phyloP scores from a whole-genome alignment of 2,888 invertebrate genomes.

The Rhagium mordax region DNA sequence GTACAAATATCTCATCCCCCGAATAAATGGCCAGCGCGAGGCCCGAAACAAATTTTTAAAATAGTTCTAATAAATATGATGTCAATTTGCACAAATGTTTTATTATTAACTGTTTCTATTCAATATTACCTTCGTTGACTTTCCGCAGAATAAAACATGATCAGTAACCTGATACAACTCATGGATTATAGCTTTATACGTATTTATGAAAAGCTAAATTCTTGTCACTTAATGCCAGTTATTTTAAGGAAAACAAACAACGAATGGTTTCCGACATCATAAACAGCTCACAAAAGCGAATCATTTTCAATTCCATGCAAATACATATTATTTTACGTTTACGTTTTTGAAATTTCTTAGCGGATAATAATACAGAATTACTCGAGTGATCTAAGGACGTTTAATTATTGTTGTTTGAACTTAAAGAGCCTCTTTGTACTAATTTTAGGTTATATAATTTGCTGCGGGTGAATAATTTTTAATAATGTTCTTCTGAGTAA shows the following conservation, averaged over 20 bases:
- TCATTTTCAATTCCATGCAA: neutral
- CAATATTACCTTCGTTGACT: no score
- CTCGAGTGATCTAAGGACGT: neutral
- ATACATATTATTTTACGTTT: neutral
- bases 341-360: neutral
- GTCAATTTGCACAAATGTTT: no score
- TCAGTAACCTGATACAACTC: neutral
- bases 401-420: conserved; percentile 20
- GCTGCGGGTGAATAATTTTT: conserved; percentile 27
- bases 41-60: no score
- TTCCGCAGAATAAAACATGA: neutral
- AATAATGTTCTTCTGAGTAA: conserved; percentile 26
- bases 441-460: conserved; percentile 16
- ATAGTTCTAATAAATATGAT: no score
- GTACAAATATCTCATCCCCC: no score
- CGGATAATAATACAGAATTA: conserved; percentile 13
- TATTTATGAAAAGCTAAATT: neutral
- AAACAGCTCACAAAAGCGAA: neutral
- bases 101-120: no score
- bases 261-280: neutral
- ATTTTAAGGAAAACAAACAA: neutral
- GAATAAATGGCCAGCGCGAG: no score
- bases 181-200: neutral
- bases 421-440: conserved; percentile 25
- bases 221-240: neutral